phyloP scores from a whole-genome alignment of 2,797 vertebrate species.

The Gallirallus australis region DNA sequence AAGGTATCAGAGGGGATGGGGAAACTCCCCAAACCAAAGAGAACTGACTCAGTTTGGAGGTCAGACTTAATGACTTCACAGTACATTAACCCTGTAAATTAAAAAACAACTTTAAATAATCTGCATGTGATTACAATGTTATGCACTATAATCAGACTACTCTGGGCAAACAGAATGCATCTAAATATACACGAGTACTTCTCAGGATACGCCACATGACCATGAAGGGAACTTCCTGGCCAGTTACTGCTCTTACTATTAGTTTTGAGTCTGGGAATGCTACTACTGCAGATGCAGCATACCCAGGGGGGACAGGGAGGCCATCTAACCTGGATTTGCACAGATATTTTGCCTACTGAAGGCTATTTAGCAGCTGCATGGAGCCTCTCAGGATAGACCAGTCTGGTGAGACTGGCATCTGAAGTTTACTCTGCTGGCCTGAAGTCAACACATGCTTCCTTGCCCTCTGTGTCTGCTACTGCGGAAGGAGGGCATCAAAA shows the following conservation, averaged over 20 bases:
- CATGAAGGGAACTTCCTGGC: neutral
- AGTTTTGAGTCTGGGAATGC: neutral
- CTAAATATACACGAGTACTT: neutral
- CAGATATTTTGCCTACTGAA: neutral
- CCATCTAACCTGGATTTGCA: neutral
- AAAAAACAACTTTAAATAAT: slow-evolving; percentile 35
- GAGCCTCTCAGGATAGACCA: neutral
- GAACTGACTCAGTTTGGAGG: slow-evolving; percentile 15
- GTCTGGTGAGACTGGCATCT: neutral
- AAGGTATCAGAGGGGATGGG: neutral
- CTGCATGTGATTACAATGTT: neutral
- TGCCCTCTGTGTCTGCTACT: fast-evolving
- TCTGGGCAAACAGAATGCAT: neutral
- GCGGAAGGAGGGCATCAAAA: fast-evolving
- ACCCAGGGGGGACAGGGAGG: neutral
- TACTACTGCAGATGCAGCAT: neutral
- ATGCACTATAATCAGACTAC: neutral
- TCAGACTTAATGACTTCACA: slow-evolving; percentile 41
- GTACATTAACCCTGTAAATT: slow-evolving; percentile 34
- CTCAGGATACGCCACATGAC: neutral
- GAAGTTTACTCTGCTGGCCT: neutral
- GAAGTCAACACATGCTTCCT: neutral
- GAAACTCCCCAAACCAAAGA: neutral
- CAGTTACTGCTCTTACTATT: neutral
- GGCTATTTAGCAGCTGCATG: neutral